These are phyloP conservation scores for Balearica regulorum DNA, from an alignment of 2,797 vertebrate genomes.

Conservation along the genomic window DNA sequence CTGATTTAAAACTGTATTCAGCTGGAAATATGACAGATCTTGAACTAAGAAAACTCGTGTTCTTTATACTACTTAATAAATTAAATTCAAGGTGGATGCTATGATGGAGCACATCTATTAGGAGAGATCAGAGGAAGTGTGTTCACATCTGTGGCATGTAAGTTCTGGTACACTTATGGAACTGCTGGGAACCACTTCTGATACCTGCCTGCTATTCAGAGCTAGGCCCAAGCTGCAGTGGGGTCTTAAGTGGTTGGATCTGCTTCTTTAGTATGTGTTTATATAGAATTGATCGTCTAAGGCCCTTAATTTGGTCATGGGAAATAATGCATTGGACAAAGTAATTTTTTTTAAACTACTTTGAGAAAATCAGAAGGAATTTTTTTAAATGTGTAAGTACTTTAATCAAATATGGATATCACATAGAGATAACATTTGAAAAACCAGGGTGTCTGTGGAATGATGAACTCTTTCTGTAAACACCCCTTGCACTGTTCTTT, in stretches of 20 bases:
- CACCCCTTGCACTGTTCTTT: background rate
- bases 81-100: background rate
- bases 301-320: background rate
- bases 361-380: background rate
- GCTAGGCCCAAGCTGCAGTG: background rate
- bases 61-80: background rate
- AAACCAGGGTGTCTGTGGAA: background rate
- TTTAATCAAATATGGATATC: background rate
- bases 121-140: background rate
- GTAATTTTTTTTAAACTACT: background rate
- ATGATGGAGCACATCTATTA: background rate
- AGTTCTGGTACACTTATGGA: background rate
- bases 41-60: background rate
- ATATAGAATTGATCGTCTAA: background rate
- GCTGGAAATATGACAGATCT: background rate
- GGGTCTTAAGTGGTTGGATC: background rate
- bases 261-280: background rate
- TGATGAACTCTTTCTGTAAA: background rate
- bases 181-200: background rate
- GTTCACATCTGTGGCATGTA: background rate
- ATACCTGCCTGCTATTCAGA: background rate
- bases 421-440: background rate
- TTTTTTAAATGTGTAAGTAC: background rate
- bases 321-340: background rate
- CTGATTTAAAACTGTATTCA: background rate